Evolutionary conservation across 1,140 invertebrate genomes (phyloP), one percentile per base, ranked within the genome.

Genomic region (Periplaneta americana): DNA sequence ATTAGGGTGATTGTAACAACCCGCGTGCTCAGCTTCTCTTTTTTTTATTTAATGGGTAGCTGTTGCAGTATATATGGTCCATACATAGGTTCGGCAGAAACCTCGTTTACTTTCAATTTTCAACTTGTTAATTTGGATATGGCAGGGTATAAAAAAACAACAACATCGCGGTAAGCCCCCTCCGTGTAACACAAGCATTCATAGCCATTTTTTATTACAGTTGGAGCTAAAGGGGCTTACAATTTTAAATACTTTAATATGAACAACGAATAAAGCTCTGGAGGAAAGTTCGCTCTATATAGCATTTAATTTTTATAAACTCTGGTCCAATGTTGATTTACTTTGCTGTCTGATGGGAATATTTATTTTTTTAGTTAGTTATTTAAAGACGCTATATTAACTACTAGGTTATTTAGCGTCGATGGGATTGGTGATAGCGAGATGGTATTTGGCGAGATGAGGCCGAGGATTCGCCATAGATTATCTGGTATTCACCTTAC

Each of bases 81-180:
- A 66, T 66, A 66, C n/a, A 66, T 66, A 28, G 22, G 48, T n/a
- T 66, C 22, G 22, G 48, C 28, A 28, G 37, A 77, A 78, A 78
- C 28, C 35, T 78, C 76, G 35, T 78, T 78, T 78, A 39, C 35
- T 78, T 78, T 78, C 76, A 78, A 78, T 78, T 78, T 78, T 36
- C 76, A 78, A 78, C 35, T 78, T 36, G 76, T 36, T 78, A 78
- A 78, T 78, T 78, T 78, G 35, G 36, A 78, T n/a, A 66, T 28
- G 48, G n/a, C n/a, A 66, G 48, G n/a, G 48, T 22, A 48, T 48
- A 48, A 48, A 48, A n/a, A n/a, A 48, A n/a, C n/a, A 48, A 48
- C n/a, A 48, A 18, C 15, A 17, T 18, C 39, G 39, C 48, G 48
- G 48, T 66, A 66, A 66, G 48, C 48, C 48, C 48, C n/a, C 48